A percentile compares a stretch with the other conserved stretches of the same genome.
phyloP scores from a whole-genome alignment of 2,113 vertebrate species.

The Chinchilla lanigera region DNA sequence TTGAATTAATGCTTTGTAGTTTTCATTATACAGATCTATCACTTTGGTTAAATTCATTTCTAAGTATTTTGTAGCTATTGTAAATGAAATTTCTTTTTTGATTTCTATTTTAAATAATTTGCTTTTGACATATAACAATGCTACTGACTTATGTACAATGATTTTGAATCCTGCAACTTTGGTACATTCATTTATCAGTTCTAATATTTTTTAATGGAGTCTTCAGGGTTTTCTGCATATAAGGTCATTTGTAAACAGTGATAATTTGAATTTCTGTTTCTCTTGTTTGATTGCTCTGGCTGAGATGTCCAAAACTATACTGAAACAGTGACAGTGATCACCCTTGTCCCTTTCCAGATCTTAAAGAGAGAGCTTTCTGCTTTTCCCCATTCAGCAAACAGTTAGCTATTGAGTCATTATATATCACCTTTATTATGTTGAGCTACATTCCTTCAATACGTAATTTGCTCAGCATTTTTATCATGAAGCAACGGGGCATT shows the following conservation, averaged over 20 bases:
- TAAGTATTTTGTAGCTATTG: neutral
- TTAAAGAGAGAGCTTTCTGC: neutral
- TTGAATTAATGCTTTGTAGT: neutral
- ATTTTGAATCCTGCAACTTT: neutral
- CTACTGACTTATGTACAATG: neutral
- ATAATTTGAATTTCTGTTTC: neutral
- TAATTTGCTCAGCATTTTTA: conserved; percentile 4
- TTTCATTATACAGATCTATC: neutral
- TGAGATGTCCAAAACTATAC: neutral
- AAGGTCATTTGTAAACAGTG: neutral
- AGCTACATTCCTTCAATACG: neutral
- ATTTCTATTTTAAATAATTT: neutral
- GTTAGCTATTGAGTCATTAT: neutral
- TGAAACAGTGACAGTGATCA: neutral
- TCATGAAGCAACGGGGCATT: neutral
- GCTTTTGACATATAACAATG: neutral
- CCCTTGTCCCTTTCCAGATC: neutral
- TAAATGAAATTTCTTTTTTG: neutral
- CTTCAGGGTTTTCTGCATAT: neutral
- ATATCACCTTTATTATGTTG: neutral
- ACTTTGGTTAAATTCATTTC: neutral
- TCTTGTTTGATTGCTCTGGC: neutral
- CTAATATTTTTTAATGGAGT: neutral
- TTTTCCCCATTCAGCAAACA: neutral
- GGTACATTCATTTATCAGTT: neutral